These are phyloP conservation scores for Sebastes paucispinis DNA, from an alignment of 2,797 vertebrate genomes.

Conservation along the genomic window DNA sequence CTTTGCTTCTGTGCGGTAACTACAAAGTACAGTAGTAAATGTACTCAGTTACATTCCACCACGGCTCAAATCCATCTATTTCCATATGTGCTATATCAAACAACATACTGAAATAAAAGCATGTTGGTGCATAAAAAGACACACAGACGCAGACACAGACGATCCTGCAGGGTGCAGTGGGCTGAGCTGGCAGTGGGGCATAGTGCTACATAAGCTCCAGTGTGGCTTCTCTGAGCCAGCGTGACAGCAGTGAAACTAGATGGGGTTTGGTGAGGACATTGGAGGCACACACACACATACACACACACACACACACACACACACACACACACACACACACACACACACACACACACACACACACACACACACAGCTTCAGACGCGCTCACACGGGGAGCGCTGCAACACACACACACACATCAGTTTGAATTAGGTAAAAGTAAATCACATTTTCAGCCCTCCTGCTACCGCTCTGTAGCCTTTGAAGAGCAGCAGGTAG, in stretches of 20 bases:
- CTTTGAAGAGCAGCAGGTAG: slow-evolving; percentile 66
- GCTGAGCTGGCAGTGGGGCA: slow-evolving; percentile 37
- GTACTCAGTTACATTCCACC: not conserved
- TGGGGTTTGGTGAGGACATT: slow-evolving; percentile 48
- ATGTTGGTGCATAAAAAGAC: slow-evolving; percentile 15
- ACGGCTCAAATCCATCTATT: not conserved
- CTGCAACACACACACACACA: slow-evolving; percentile 12
- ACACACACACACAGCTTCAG: not conserved
- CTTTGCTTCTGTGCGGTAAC: too few relatives aligned
- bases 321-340: not conserved
- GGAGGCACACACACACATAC: not conserved
- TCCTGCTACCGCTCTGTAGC: slow-evolving; percentile 10
- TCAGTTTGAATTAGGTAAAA: slow-evolving; percentile 50
- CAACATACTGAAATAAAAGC: not conserved
- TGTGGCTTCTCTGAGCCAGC: slow-evolving; percentile 57
- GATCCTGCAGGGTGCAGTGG: slow-evolving; percentile 29
- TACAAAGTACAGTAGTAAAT: too few relatives aligned
- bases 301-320: not conserved
- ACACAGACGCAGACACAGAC: slow-evolving; percentile 23
- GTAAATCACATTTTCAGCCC: slow-evolving; percentile 32
- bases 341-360: not conserved
- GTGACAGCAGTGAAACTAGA: slow-evolving; percentile 56
- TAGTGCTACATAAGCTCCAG: slow-evolving; percentile 43
- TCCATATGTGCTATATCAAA: not conserved
- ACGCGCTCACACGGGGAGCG: slow-evolving; percentile 5